These are phyloP conservation scores for Psilopogon haemacephalus DNA, from an alignment of 2,113 vertebrate genomes.

Conservation along the genomic window DNA sequence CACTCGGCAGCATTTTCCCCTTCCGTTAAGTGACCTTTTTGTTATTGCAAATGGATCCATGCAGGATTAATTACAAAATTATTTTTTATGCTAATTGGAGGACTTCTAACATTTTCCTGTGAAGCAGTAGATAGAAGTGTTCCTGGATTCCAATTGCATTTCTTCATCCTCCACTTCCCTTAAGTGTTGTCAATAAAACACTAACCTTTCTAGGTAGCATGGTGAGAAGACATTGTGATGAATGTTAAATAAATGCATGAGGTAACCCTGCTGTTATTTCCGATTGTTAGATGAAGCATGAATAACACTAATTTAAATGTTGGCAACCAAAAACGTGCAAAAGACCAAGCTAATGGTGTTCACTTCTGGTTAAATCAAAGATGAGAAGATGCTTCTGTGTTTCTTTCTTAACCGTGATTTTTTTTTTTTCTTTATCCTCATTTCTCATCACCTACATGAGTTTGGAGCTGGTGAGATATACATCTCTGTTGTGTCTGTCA, in stretches of 20 bases:
- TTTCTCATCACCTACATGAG: slow-evolving; percentile 36
- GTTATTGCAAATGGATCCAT: background rate
- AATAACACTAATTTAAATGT: slow-evolving; percentile 73
- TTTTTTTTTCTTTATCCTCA: background rate
- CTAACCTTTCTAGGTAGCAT: slow-evolving; percentile 41
- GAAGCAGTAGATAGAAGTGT: background rate
- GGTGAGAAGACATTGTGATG: slow-evolving; percentile 66
- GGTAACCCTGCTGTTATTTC: slow-evolving; percentile 69
- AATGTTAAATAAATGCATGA: slow-evolving; percentile 77
- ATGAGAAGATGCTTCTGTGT: slow-evolving; percentile 51
- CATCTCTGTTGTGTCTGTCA: slow-evolving; percentile 59
- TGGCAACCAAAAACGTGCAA: slow-evolving; percentile 71
- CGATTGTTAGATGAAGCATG: slow-evolving; percentile 77
- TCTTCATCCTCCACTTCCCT: background rate
- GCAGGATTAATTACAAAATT: background rate
- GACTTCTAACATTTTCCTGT: background rate
- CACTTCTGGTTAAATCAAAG: slow-evolving; percentile 45
- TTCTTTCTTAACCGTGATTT: slow-evolving; percentile 29
- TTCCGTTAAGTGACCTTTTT: background rate
- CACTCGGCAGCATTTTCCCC: background rate
- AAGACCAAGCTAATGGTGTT: slow-evolving; percentile 43
- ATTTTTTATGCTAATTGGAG: background rate
- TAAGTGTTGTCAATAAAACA: slow-evolving; percentile 73
- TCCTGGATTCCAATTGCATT: background rate
- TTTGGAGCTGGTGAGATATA: slow-evolving; percentile 67